phyloP scores from a whole-genome alignment of 2,888 invertebrate genomes.

The Onchidella celtica region DNA sequence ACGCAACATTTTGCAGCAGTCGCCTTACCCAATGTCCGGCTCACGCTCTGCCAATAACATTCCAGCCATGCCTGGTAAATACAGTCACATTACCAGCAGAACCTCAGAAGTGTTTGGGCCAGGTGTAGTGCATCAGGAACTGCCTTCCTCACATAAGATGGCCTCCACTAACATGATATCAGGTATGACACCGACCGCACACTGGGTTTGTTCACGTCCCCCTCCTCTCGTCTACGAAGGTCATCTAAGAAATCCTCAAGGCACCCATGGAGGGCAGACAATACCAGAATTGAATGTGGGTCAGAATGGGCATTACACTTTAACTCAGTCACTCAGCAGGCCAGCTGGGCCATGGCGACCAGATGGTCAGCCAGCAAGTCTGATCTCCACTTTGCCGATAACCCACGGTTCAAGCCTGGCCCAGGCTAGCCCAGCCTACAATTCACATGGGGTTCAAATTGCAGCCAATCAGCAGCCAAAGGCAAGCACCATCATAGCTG shows the following conservation, averaged over 20 bases:
- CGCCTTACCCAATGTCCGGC: background rate
- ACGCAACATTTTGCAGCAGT: background rate
- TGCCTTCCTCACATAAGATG: too few relatives aligned
- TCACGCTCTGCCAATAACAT: background rate
- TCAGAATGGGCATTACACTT: too few relatives aligned
- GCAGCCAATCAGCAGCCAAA: background rate
- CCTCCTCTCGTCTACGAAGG: background rate
- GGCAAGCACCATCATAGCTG: background rate
- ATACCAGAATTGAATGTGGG: background rate
- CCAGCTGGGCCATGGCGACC: background rate
- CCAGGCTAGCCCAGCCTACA: background rate
- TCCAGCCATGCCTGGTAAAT: background rate
- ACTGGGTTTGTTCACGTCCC: too few relatives aligned
- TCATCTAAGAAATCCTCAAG: background rate
- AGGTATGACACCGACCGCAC: too few relatives aligned
- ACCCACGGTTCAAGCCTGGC: background rate
- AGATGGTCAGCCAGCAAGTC: background rate
- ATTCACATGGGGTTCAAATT: too few relatives aligned
- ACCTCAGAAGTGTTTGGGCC: too few relatives aligned
- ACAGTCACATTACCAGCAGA: background rate
- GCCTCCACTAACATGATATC: too few relatives aligned
- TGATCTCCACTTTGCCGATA: background rate
- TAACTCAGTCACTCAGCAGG: too few relatives aligned
- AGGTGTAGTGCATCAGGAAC: too few relatives aligned
- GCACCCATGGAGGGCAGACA: background rate